Percentiles rank a stretch among this genome's conserved stretches.
phyloP scores from a whole-genome alignment of 2,888 invertebrate species.

The Pristionchus arcanus region DNA sequence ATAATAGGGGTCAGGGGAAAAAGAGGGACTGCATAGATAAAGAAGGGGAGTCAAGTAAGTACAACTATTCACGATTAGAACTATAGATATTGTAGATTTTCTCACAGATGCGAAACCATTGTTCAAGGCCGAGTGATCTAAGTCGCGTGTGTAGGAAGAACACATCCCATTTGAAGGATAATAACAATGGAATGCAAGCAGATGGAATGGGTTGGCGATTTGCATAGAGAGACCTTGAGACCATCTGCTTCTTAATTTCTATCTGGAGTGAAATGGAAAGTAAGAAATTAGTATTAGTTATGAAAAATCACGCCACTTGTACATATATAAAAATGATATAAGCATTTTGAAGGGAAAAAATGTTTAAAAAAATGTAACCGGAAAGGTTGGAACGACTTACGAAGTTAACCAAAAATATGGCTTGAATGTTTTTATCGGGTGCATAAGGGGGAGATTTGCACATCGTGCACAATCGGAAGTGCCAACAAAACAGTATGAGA shows the following conservation, averaged over 20 bases:
- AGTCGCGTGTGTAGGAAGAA: not conserved
- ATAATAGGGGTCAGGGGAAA: no score
- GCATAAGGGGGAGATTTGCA: not conserved
- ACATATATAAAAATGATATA: no score
- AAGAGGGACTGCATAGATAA: no score
- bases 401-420: not conserved
- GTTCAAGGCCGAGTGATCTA: not conserved
- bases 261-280: not conserved
- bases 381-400: not conserved
- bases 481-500: conserved; percentile 24
- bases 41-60: no score
- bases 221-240: conserved; percentile 9
- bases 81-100: no score
- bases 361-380: not conserved
- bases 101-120: no score
- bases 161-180: not conserved
- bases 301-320: no score
- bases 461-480: not conserved
- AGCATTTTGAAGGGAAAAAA: not conserved
- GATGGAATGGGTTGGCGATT: not conserved
- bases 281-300: no score
- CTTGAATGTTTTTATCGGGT: no score
- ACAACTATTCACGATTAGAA: no score
- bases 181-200: not conserved
- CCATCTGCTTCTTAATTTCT: not conserved